Evolutionary conservation across 2,888 invertebrate genomes (phyloP).

Genomic region (Zygothrica quintamaculata): DNA sequence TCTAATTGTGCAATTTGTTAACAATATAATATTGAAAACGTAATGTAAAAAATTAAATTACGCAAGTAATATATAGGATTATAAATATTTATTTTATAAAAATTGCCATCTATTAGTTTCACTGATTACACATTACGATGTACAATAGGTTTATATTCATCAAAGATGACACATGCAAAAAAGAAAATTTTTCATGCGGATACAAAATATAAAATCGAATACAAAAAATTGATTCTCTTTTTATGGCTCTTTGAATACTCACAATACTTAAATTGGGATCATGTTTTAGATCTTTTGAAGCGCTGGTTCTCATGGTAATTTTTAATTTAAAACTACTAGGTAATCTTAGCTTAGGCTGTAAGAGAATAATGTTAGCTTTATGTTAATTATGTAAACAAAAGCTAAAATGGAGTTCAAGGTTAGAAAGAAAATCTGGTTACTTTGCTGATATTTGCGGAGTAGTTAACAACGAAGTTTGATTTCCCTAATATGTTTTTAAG

Average conservation of each 20-base stretch:
- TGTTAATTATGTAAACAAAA: slow-evolving; percentile 1
- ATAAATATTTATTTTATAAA: neutral
- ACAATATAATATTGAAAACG: too few relatives aligned
- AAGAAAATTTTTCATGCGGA: slow-evolving; percentile 13
- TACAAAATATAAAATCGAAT: neutral
- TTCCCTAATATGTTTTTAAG: too few relatives aligned
- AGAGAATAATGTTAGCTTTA: slow-evolving; percentile 56
- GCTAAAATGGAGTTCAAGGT: neutral
- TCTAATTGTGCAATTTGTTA: too few relatives aligned
- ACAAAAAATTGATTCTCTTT: neutral
- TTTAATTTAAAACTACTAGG: slow-evolving; percentile 33
- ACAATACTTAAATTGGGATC: slow-evolving; percentile 26
- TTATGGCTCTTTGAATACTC: slow-evolving; percentile 30
- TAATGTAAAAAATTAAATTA: too few relatives aligned
- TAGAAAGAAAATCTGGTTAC: neutral
- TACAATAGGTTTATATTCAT: slow-evolving; percentile 1
- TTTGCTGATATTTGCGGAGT: too few relatives aligned
- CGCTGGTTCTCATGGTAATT: slow-evolving; percentile 16
- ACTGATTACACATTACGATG: slow-evolving; percentile 28
- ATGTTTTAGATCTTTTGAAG: slow-evolving; percentile 20
- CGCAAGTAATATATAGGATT: slow-evolving; percentile 4
- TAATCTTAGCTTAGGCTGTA: slow-evolving; percentile 52
- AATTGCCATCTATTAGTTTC: slow-evolving; percentile 19
- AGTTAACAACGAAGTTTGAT: too few relatives aligned
- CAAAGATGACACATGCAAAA: slow-evolving; percentile 28